Evolutionary conservation across 2,797 vertebrate species (phyloP).

Genomic region (Sciurus vulgaris): DNA sequence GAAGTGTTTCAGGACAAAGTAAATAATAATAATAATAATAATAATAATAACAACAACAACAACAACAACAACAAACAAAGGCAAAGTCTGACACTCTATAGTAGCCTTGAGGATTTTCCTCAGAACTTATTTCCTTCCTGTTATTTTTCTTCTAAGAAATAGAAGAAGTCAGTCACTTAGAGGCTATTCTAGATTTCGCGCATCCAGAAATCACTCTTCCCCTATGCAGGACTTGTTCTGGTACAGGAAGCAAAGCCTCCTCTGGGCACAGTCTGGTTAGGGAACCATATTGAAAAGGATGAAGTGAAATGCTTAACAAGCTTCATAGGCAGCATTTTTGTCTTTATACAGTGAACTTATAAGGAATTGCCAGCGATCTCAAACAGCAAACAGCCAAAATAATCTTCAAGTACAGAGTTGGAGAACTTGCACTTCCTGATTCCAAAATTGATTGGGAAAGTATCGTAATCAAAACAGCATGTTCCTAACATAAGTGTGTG

Average conservation of each 20-base stretch:
- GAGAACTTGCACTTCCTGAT: neutral
- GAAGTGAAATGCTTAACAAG: neutral
- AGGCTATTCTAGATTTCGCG: neutral
- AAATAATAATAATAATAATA: neutral
- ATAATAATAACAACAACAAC: neutral
- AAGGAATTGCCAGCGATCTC: neutral
- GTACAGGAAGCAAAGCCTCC: neutral
- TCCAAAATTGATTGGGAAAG: neutral
- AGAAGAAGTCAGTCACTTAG: neutral
- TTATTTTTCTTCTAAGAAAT: neutral
- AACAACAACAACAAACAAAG: neutral
- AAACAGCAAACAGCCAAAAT: neutral
- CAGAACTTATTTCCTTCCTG: neutral
- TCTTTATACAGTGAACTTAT: neutral
- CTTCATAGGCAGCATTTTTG: too few species aligned
- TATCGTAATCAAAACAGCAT: neutral
- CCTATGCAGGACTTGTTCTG: neutral
- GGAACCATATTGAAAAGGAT: neutral
- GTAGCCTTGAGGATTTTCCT: neutral
- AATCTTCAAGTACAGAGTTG: neutral
- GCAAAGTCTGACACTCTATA: neutral
- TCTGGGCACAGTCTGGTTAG: neutral
- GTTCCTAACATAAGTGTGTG: neutral
- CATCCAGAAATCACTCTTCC: neutral
- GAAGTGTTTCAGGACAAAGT: neutral